A percentile compares a stretch with the other conserved stretches of the same genome.
phyloP scores from a whole-genome alignment of 64 coral and sea anemone species.

The Trachythela sp. region DNA sequence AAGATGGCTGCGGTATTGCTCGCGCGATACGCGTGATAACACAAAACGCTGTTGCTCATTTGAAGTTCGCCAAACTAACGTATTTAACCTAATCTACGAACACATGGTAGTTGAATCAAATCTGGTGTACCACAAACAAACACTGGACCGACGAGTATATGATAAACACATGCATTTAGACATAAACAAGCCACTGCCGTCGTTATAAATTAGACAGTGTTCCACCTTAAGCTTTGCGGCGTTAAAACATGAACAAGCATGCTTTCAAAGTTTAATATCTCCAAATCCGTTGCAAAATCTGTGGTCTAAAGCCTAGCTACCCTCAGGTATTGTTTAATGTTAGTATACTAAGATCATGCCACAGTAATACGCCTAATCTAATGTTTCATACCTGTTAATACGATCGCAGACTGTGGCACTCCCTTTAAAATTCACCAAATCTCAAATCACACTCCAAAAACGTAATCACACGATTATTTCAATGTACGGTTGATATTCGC shows the following conservation, averaged over 20 bases:
- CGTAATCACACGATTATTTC: background rate
- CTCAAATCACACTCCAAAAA: background rate
- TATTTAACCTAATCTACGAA: background rate
- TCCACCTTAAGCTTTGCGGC: background rate
- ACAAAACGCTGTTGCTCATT: background rate
- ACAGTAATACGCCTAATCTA: background rate
- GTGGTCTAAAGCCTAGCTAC: background rate
- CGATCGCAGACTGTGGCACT: background rate
- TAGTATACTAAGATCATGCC: background rate
- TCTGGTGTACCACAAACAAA: background rate
- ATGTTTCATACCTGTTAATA: background rate
- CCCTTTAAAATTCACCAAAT: background rate
- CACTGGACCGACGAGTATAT: background rate
- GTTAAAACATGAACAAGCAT: background rate
- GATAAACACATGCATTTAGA: background rate
- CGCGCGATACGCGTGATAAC: background rate
- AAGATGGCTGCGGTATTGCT: background rate
- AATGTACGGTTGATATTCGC: background rate
- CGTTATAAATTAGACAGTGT: background rate
- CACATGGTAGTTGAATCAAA: background rate
- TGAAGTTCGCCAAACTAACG: background rate
- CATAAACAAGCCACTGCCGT: background rate
- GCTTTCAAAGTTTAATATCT: background rate
- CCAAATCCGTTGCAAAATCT: background rate
- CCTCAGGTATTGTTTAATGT: background rate